These are phyloP conservation scores for Oxycera nigricornis DNA, from an alignment of 2,888 invertebrate genomes.

Conservation along the genomic window DNA sequence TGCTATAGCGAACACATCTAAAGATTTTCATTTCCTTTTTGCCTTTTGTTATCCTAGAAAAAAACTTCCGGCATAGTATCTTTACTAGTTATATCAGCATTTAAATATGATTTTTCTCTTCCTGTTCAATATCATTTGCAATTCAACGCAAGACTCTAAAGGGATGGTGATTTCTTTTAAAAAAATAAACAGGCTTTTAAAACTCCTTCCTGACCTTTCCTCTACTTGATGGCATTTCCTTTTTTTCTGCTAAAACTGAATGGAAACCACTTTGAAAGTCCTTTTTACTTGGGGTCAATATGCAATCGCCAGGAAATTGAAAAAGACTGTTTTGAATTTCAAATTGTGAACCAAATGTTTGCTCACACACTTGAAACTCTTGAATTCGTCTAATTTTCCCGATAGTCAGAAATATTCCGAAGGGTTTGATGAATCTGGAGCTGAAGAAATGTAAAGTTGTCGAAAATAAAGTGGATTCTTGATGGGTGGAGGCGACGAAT, in stretches of 20 bases:
- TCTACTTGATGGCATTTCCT: neutral
- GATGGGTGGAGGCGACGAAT: too few relatives aligned
- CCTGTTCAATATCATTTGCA: neutral
- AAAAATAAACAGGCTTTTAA: slow-evolving; percentile 23
- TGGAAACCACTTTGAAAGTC: slow-evolving; percentile 1
- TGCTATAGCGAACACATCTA: too few relatives aligned
- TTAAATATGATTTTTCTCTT: slow-evolving; percentile 41
- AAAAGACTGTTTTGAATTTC: slow-evolving; percentile 47
- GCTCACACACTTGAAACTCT: slow-evolving; percentile 30
- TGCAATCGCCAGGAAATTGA: slow-evolving; percentile 46
- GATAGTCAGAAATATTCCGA: too few relatives aligned
- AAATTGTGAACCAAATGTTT: slow-evolving; percentile 41
- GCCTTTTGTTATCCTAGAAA: too few relatives aligned
- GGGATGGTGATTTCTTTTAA: neutral
- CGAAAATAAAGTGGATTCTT: too few relatives aligned
- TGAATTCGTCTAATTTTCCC: neutral
- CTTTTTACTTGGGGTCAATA: neutral
- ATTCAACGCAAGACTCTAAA: slow-evolving; percentile 2
- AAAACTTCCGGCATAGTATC: too few relatives aligned
- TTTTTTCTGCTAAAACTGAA: neutral
- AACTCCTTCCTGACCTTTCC: slow-evolving; percentile 1
- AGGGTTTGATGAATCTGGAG: too few relatives aligned
- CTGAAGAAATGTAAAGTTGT: too few relatives aligned
- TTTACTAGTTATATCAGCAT: slow-evolving; percentile 43
- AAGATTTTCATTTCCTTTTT: too few relatives aligned